phyloP scores from a whole-genome alignment of 2,113 vertebrate genomes.

The Paratilapia polleni region DNA sequence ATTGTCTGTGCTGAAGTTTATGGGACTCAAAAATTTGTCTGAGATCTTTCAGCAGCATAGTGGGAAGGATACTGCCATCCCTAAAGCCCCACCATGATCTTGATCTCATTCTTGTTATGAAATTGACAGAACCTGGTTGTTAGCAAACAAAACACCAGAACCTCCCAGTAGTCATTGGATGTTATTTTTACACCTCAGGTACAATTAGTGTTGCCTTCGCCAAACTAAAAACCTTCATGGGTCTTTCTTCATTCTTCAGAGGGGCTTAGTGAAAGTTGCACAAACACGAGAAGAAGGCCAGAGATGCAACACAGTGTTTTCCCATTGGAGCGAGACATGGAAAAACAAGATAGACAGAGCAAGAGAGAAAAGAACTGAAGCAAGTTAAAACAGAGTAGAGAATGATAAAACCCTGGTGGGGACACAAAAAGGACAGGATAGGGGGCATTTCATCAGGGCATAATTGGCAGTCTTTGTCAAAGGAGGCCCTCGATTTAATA shows the following conservation, averaged over 20 bases:
- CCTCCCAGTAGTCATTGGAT: slow-evolving; percentile 47
- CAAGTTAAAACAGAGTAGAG: slow-evolving; percentile 46
- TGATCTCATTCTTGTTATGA: slow-evolving; percentile 35
- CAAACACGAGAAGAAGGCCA: slow-evolving; percentile 73
- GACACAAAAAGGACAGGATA: slow-evolving; percentile 58
- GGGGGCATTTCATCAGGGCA: slow-evolving; percentile 63
- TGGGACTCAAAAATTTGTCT: neutral
- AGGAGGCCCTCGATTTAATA: slow-evolving; percentile 81
- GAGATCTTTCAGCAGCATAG: neutral
- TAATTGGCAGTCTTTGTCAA: slow-evolving; percentile 81
- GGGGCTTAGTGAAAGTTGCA: slow-evolving; percentile 69
- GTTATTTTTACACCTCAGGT: slow-evolving; percentile 48
- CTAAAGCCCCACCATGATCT: neutral
- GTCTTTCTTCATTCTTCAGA: slow-evolving; percentile 61
- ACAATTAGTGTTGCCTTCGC: slow-evolving; percentile 32
- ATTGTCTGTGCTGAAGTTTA: neutral
- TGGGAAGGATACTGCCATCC: neutral
- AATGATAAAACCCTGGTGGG: slow-evolving; percentile 70
- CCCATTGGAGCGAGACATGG: slow-evolving; percentile 69
- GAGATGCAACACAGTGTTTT: slow-evolving; percentile 71
- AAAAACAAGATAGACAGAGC: slow-evolving; percentile 55
- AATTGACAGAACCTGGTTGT: slow-evolving; percentile 21
- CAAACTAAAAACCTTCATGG: slow-evolving; percentile 38
- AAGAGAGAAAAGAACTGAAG: slow-evolving; percentile 70
- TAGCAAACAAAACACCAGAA: slow-evolving; percentile 39